Conservation (phyloP, 2,888 invertebrate genomes). For the Ametastegia equiseti region DNA sequence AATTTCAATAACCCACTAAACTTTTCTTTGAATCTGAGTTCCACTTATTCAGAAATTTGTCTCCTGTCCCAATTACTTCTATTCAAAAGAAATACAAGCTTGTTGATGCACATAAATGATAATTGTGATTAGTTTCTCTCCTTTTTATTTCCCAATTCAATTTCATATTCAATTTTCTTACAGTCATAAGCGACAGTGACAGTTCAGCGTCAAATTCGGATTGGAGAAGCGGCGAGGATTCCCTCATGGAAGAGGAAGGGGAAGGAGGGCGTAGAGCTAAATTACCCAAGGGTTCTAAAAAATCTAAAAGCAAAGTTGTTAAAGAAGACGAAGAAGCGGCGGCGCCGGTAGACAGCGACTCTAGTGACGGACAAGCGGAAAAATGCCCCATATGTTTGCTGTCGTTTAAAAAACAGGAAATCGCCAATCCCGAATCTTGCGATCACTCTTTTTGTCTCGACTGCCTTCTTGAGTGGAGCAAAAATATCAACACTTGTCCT, state of each 20-base stretch:
- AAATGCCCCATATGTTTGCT: slow-evolving; percentile 95
- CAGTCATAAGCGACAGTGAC: slow-evolving; percentile 32
- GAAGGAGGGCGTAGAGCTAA: slow-evolving; percentile 39
- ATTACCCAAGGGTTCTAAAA: slow-evolving; percentile 47
- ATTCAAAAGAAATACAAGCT: too few relatives aligned
- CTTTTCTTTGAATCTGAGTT: too few relatives aligned
- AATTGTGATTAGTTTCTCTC: not conserved
- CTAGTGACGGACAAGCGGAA: slow-evolving; percentile 85
- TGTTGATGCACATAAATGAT: too few relatives aligned
- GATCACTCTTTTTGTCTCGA: slow-evolving; percentile 94
- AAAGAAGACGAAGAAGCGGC: slow-evolving; percentile 26
- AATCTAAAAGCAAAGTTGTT: slow-evolving; percentile 50
- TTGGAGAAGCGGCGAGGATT: slow-evolving; percentile 68
- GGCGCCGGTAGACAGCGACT: slow-evolving; percentile 68
- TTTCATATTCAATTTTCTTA: too few relatives aligned
- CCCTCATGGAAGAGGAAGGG: slow-evolving; percentile 15
- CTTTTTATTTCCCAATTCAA: too few relatives aligned
- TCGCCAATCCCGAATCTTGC: slow-evolving; percentile 92
- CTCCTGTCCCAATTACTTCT: too few relatives aligned
- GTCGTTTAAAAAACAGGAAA: slow-evolving; percentile 86
- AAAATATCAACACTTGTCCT: slow-evolving; percentile 96
- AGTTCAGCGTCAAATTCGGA: slow-evolving; percentile 71
- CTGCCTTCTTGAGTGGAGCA: slow-evolving; percentile 96
- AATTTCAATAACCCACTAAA: too few relatives aligned
- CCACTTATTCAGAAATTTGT: too few relatives aligned